Conservation (phyloP, 2,113 vertebrate genomes). For the Hepsetus odoe region DNA sequence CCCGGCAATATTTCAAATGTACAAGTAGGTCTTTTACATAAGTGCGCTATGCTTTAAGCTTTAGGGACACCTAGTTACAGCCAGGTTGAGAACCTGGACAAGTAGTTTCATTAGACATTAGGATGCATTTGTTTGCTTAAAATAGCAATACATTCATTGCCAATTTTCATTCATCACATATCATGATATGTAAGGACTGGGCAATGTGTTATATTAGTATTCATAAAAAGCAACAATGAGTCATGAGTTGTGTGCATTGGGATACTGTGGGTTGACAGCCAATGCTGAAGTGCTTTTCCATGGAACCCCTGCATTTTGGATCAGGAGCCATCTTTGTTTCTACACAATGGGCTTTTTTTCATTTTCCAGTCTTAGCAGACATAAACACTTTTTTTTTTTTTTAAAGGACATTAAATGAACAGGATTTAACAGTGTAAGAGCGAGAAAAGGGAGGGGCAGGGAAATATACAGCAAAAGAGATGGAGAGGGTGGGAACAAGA, state of each 20-base stretch:
- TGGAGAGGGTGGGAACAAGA: background rate
- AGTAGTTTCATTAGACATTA: background rate
- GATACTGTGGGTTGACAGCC: background rate
- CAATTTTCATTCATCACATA: too few species aligned
- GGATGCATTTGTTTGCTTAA: background rate
- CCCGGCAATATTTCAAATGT: background rate
- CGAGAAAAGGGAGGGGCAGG: background rate
- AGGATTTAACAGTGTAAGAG: constrained; percentile 34
- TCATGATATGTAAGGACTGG: background rate
- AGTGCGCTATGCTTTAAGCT: background rate
- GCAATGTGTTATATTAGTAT: background rate
- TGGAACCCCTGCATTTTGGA: background rate
- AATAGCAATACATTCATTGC: background rate
- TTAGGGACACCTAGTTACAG: background rate
- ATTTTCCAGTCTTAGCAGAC: background rate
- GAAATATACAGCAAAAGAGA: background rate
- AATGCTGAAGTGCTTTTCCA: background rate
- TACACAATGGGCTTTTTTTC: constrained; percentile 2
- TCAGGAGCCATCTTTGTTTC: constrained; percentile 29
- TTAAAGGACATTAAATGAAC: constrained; percentile 59
- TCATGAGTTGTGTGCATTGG: background rate
- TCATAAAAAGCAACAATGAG: background rate
- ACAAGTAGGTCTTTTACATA: background rate
- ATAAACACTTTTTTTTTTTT: background rate
- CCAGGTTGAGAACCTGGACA: background rate